Conservation (phyloP, 2,797 vertebrate genomes). For the Mormyrus hasselquistii region DNA sequence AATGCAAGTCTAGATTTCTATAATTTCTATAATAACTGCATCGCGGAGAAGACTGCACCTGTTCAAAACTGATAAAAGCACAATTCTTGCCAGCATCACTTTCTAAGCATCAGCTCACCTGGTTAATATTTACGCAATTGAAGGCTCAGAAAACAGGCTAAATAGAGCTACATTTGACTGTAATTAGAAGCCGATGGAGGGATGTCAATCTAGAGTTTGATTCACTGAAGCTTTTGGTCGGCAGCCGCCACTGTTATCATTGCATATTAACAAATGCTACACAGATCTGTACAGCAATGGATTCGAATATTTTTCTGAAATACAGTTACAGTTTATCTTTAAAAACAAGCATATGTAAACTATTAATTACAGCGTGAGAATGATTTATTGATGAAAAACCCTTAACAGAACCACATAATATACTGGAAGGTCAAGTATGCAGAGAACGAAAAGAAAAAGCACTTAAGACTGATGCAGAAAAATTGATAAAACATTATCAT, state of each 20-base stretch:
- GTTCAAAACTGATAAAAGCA: not conserved
- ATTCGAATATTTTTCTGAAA: not conserved
- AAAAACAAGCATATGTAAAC: not conserved
- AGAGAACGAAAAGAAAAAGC: not conserved
- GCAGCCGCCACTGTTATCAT: not conserved
- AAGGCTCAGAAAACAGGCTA: not conserved
- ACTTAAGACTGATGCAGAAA: not conserved
- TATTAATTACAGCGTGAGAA: not conserved
- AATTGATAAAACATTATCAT: not conserved
- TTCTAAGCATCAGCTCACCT: not conserved
- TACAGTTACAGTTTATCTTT: not conserved
- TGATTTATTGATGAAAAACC: not conserved
- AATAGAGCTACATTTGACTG: not conserved
- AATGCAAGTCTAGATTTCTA: not conserved
- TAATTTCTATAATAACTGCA: not conserved
- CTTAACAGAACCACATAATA: not conserved
- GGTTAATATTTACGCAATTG: not conserved
- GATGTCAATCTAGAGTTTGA: not conserved
- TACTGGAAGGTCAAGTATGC: not conserved
- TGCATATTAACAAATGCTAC: not conserved
- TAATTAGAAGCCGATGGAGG: not conserved
- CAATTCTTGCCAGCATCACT: not conserved
- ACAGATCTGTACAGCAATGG: not conserved
- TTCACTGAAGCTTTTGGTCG: not conserved
- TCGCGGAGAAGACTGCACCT: not conserved